Evolutionary conservation across 37 sponge, comb jelly and placozoan genomes (phyloP), one percentile per base, ranked within the genome.

Genomic region (Cliona cf. orientalis): DNA sequence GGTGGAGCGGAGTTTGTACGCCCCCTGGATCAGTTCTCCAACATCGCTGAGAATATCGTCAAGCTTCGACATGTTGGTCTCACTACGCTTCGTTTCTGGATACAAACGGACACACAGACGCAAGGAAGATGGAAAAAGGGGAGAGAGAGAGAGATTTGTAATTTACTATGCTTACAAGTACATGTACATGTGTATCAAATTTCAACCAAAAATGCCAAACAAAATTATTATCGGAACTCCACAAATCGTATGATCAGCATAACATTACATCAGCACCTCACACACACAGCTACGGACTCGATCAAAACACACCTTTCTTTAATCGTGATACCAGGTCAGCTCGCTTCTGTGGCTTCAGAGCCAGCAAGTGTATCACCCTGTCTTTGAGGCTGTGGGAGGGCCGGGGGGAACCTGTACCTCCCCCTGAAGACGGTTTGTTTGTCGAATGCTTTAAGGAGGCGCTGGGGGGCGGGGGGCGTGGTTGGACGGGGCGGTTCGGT

Each of bases 341-440:
- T n/a, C 75, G 80, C 31, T 35, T 85, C 57, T 68, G 71, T 28
- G 93, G 83, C 37, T 81, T 81, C 1, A 93, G 25, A 58, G 93
- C 93, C 37, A 82, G 63, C 11, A 83, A 36, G 55, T 92, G 83
- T 0, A 92, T 83, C 26, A 93, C 72, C 58, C 90, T 71, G 14
- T 93, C 86, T 62, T 83, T 93, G 42, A 70, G 59, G 31, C 57
- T 31, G 70, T 71, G 59, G 3, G 71, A 43, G 45, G 22, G 45
- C n/a, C 55, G 55, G 55, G 11, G 55, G 17, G 55, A 49, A 17
- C 55, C 17, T 17, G 17, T 49, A 11, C 55, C 14, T 49, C 55
- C 55, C 11, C 55, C 55, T 17, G 14, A 11, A 49, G 55, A 11
- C 55, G 14, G 14, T 49, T 17, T 17, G 14, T 19, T 17, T 49